These are phyloP conservation scores for Micoletzkya japonica DNA, from an alignment of 2,888 invertebrate genomes.

Conservation along the genomic window DNA sequence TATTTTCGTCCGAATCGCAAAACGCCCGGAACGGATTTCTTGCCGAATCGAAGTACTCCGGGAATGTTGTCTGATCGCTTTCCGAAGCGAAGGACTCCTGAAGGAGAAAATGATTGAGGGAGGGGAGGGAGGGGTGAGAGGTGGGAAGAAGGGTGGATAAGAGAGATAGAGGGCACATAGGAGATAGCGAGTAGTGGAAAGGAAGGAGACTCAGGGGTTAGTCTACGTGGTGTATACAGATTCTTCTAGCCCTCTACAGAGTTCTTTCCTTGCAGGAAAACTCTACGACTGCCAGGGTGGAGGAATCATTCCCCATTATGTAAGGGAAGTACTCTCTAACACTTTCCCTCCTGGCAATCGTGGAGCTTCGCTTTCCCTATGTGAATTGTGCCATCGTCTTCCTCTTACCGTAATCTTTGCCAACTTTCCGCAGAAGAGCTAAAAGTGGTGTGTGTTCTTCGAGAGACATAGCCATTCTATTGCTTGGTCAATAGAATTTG, in stretches of 20 bases:
- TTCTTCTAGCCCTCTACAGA: too few relatives aligned
- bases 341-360: too few relatives aligned
- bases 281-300: too few relatives aligned
- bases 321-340: background rate
- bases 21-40: constrained; percentile 31
- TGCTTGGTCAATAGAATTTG: too few relatives aligned
- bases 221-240: too few relatives aligned
- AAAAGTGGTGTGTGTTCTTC: constrained; percentile 1
- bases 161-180: too few relatives aligned
- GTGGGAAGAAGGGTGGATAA: constrained; percentile 1
- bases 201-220: too few relatives aligned
- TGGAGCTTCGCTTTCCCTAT: too few relatives aligned
- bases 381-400: background rate
- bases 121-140: constrained; percentile 9
- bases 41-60: constrained; percentile 47
- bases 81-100: constrained; percentile 46
- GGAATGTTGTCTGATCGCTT: constrained; percentile 37
- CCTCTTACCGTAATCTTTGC: constrained; percentile 26
- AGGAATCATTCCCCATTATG: background rate
- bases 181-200: too few relatives aligned
- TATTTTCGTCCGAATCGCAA: constrained; percentile 27
- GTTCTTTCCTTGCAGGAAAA: too few relatives aligned
- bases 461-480: background rate
- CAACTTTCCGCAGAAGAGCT: constrained; percentile 25
- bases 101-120: background rate